Evolutionary conservation across 1,140 invertebrate species (phyloP).

Genomic region (Rhopalosiphum padi): DNA sequence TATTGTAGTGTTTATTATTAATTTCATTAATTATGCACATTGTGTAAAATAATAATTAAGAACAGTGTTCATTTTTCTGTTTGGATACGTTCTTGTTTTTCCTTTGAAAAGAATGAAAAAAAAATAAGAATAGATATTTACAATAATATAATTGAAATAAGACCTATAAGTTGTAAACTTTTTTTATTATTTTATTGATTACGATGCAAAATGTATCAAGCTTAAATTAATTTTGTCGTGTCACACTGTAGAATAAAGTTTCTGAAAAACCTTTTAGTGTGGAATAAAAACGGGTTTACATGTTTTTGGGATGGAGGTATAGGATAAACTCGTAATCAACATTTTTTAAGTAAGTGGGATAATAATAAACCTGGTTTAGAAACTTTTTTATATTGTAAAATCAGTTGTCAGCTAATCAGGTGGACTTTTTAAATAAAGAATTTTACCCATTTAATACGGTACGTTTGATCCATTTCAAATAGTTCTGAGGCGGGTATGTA

Average conservation of each 20-base stretch:
- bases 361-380: neutral
- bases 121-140: neutral
- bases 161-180: neutral
- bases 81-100: neutral
- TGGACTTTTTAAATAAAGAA: neutral
- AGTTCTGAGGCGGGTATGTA: neutral
- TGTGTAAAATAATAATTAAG: constrained; percentile 10
- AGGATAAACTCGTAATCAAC: neutral
- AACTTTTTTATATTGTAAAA: neutral
- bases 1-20: neutral
- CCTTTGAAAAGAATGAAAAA: neutral
- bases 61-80: neutral
- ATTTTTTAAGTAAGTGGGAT: neutral
- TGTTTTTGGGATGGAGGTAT: neutral
- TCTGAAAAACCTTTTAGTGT: neutral
- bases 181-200: neutral
- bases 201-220: neutral
- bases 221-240: neutral
- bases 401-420: neutral
- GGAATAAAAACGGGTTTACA: neutral
- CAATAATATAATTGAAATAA: neutral
- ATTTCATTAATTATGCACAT: neutral
- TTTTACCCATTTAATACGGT: neutral
- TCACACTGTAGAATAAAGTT: neutral
- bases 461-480: neutral